These are phyloP conservation scores for Osmerus mordax DNA, from an alignment of 2,113 vertebrate genomes.

Conservation along the genomic window DNA sequence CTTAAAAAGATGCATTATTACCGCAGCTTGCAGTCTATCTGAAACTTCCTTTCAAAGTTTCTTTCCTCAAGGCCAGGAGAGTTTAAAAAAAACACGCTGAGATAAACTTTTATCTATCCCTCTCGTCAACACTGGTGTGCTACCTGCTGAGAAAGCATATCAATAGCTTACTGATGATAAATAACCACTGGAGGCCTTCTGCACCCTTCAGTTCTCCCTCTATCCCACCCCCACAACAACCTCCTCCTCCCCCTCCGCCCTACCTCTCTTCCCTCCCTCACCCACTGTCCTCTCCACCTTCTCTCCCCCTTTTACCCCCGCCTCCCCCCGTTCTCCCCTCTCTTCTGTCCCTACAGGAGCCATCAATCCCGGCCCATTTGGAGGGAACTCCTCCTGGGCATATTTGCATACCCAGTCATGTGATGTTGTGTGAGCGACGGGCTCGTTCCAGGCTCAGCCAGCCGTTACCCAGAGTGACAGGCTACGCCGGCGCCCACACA, in stretches of 20 bases:
- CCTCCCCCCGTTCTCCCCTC: slow-evolving; percentile 8
- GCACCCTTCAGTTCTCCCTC: neutral
- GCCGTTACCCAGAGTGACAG: slow-evolving; percentile 62
- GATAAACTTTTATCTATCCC: slow-evolving; percentile 44
- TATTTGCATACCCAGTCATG: slow-evolving; percentile 44
- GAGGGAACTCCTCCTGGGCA: slow-evolving; percentile 31
- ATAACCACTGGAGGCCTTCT: neutral
- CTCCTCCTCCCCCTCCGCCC: neutral
- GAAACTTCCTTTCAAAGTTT: slow-evolving; percentile 45
- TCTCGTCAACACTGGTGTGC: slow-evolving; percentile 6
- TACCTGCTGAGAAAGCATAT: slow-evolving; percentile 17
- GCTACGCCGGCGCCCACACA: slow-evolving; percentile 57
- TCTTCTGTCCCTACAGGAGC: slow-evolving; percentile 19
- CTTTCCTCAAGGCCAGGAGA: slow-evolving; percentile 39
- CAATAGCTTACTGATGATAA: slow-evolving; percentile 43
- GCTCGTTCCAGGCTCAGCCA: slow-evolving; percentile 50
- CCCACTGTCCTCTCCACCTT: neutral
- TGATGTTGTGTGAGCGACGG: slow-evolving; percentile 43
- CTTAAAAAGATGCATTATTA: slow-evolving; percentile 1
- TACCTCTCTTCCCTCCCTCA: neutral
- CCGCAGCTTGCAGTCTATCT: slow-evolving; percentile 25
- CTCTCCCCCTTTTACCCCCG: neutral
- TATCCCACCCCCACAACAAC: neutral
- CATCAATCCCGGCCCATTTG: slow-evolving; percentile 30
- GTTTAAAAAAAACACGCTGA: neutral